phyloP scores from a whole-genome alignment of 2,113 vertebrate genomes.

The Seriola quinqueradiata region DNA sequence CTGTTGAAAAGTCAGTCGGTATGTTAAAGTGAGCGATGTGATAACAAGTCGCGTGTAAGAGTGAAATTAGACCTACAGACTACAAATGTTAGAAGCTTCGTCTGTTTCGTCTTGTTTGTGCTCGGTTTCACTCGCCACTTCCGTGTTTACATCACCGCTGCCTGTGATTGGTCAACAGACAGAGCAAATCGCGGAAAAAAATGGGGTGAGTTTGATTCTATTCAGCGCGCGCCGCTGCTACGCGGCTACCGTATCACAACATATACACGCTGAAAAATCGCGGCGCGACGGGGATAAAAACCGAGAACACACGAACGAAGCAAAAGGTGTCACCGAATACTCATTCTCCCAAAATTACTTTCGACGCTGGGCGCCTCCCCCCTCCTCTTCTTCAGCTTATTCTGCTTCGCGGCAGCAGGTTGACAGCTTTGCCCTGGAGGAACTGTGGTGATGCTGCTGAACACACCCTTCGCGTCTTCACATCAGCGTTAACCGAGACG shows the following conservation, averaged over 20 bases:
- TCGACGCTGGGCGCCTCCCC: slow-evolving; percentile 19
- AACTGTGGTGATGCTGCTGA: slow-evolving; percentile 48
- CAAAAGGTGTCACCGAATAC: background rate
- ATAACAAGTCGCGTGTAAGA: background rate
- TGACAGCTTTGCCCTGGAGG: slow-evolving; percentile 26
- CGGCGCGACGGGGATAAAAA: background rate
- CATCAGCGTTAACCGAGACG: slow-evolving; percentile 8
- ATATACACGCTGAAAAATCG: background rate
- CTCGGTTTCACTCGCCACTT: slow-evolving; percentile 46
- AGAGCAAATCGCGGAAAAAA: background rate
- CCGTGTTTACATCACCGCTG: slow-evolving; percentile 78
- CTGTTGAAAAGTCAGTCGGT: too few relatives aligned
- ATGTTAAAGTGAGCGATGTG: background rate
- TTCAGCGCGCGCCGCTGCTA: accelerated
- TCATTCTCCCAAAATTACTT: slow-evolving; percentile 55
- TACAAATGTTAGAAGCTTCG: background rate
- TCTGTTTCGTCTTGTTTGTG: background rate
- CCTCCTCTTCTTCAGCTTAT: background rate
- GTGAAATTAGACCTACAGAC: background rate
- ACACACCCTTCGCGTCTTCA: slow-evolving; percentile 35
- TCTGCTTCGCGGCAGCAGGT: slow-evolving; percentile 37
- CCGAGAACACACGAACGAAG: slow-evolving; percentile 14
- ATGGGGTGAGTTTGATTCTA: slow-evolving; percentile 17
- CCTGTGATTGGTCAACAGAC: slow-evolving; percentile 65
- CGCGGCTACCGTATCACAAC: accelerated